phyloP scores from a whole-genome alignment of 1,140 invertebrate species.

The Drosophila ananassae region DNA sequence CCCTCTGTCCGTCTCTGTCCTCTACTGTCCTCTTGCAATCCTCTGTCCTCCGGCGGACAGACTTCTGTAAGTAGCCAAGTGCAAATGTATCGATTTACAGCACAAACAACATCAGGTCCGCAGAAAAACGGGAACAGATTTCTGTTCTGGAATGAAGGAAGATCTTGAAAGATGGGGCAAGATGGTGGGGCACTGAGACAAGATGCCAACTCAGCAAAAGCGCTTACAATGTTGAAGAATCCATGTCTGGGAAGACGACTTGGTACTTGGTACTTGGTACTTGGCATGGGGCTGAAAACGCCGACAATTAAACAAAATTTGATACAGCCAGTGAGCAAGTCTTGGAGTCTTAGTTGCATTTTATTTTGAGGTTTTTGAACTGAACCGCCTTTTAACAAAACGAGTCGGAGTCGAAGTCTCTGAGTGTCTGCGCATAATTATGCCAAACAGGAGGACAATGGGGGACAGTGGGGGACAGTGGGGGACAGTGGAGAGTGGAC shows the following conservation, averaged over 20 bases:
- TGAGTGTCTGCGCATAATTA: constrained; percentile 53
- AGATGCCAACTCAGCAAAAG: constrained; percentile 79
- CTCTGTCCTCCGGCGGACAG: constrained; percentile 9
- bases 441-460: background rate
- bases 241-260: constrained; percentile 71
- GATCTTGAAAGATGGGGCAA: too few relatives aligned
- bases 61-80: constrained; percentile 60
- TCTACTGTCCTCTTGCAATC: background rate
- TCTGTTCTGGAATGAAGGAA: constrained; percentile 23
- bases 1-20: background rate
- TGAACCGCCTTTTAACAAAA: constrained; percentile 25
- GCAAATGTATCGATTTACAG: constrained; percentile 81
- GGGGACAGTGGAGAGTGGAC: too few relatives aligned
- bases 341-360: constrained; percentile 56
- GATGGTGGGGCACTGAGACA: constrained; percentile 32
- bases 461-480: too few relatives aligned
- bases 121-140: constrained; percentile 48
- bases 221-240: constrained; percentile 79
- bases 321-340: constrained; percentile 59
- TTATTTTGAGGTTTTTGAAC: constrained; percentile 72
- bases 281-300: constrained; percentile 11
- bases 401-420: background rate
- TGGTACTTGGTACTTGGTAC: constrained; percentile 22
- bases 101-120: constrained; percentile 65
- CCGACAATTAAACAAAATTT: constrained; percentile 80